Evolutionary conservation across 2,113 vertebrate species (phyloP).

Genomic region (Rissa tridactyla): DNA sequence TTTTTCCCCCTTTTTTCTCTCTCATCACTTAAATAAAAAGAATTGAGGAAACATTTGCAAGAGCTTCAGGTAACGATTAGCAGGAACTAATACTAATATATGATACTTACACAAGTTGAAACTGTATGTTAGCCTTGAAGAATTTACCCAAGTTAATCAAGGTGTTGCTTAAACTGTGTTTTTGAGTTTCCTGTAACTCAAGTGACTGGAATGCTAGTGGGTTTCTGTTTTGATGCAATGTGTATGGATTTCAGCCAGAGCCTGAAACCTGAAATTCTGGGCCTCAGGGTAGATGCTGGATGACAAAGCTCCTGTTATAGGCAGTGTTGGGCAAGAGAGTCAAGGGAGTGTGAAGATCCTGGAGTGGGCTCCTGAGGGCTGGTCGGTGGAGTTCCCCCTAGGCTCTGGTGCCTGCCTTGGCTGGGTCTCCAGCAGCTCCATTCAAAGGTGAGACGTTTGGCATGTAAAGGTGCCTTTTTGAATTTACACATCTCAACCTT

Average conservation of each 20-base stretch:
- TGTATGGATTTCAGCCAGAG: not conserved
- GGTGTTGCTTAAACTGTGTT: not conserved
- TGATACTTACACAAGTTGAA: not conserved
- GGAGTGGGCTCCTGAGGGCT: not conserved
- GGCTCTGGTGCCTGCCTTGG: not conserved
- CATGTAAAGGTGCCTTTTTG: not conserved
- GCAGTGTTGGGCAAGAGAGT: too few species aligned
- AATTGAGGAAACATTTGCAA: not conserved
- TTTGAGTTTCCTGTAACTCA: not conserved
- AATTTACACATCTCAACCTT: not conserved
- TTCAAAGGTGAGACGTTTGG: not conserved
- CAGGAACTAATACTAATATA: not conserved
- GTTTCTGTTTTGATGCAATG: not conserved
- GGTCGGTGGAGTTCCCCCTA: not conserved
- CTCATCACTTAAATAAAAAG: not conserved
- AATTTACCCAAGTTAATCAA: not conserved
- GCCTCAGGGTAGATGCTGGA: not conserved
- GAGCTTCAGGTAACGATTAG: not conserved
- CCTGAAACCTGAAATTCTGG: not conserved
- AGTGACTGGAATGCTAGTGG: not conserved
- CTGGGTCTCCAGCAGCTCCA: not conserved
- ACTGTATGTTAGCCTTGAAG: not conserved
- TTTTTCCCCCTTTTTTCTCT: not conserved
- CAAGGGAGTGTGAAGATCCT: fast-evolving
- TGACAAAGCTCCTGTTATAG: not conserved